Percentiles rank a stretch among this genome's conserved stretches.
Conservation (phyloP, 2,113 vertebrate species). For the Psittacara wagleri region DNA sequence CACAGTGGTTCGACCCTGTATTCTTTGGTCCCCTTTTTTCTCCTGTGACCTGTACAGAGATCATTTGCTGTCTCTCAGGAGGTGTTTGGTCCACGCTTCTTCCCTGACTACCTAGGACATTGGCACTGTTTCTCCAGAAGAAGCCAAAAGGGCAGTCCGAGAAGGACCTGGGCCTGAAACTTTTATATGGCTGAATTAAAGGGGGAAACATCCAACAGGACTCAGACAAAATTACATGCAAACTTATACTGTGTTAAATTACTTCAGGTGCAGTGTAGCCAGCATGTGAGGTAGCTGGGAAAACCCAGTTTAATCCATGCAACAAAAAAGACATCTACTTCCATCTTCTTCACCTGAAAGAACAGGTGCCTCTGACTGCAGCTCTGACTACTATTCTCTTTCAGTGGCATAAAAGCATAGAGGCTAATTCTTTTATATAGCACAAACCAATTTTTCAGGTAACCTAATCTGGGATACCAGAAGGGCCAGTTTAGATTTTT, state of each 20-base stretch:
- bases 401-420: not conserved
- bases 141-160: not conserved
- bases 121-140: not conserved
- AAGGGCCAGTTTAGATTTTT: not conserved
- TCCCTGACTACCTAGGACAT: not conserved
- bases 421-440: not conserved
- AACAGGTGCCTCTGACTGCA: not conserved
- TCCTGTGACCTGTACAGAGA: not conserved
- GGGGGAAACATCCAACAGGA: not conserved
- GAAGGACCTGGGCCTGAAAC: not conserved
- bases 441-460: not conserved
- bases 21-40: not conserved
- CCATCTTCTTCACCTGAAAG: not conserved
- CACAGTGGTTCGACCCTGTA: not conserved
- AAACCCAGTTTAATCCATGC: not conserved
- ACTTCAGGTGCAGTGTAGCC: not conserved
- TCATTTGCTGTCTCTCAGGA: not conserved
- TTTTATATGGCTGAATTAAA: not conserved
- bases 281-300: not conserved
- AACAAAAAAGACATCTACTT: not conserved
- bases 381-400: not conserved
- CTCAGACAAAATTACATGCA: not conserved
- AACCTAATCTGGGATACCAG: fast-evolving
- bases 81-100: not conserved
- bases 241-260: not conserved